A percentile compares a stretch with the other conserved stretches of the same genome.
phyloP scores from a whole-genome alignment of 2,888 invertebrate species.

The Scrobipalpa atriplicella region DNA sequence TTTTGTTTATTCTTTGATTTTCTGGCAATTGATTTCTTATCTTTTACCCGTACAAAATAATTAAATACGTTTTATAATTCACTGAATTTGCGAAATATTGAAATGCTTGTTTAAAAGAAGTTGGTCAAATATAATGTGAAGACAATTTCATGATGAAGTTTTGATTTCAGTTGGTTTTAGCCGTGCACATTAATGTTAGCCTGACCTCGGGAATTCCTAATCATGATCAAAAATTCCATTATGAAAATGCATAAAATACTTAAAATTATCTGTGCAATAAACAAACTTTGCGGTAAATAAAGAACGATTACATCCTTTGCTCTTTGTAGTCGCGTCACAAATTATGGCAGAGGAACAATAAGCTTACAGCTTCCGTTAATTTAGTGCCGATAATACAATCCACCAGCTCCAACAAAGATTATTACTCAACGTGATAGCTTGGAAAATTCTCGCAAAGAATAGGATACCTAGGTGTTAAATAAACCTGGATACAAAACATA shows the following conservation, averaged over 20 bases:
- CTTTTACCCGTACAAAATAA: too few relatives aligned
- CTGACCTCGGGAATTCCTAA: too few relatives aligned
- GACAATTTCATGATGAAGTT: too few relatives aligned
- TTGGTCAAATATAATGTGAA: too few relatives aligned
- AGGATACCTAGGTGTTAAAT: not conserved
- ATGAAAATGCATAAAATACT: too few relatives aligned
- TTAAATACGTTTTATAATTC: too few relatives aligned
- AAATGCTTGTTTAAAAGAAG: too few relatives aligned
- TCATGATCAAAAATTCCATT: too few relatives aligned
- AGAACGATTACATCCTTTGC: not conserved
- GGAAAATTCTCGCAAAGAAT: not conserved
- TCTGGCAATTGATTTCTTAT: not conserved
- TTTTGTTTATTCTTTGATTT: not conserved
- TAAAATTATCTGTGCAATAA: too few relatives aligned
- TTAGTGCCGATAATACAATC: slow-evolving; percentile 11
- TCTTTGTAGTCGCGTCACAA: not conserved
- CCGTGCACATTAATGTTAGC: too few relatives aligned
- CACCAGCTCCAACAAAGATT: not conserved
- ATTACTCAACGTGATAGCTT: not conserved
- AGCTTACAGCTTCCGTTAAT: not conserved
- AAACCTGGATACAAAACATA: not conserved
- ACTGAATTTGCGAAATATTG: too few relatives aligned
- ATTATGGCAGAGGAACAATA: not conserved
- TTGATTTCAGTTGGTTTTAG: too few relatives aligned
- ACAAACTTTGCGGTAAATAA: not conserved